phyloP scores from a whole-genome alignment of 2,888 invertebrate species.

The Euclidia mi region DNA sequence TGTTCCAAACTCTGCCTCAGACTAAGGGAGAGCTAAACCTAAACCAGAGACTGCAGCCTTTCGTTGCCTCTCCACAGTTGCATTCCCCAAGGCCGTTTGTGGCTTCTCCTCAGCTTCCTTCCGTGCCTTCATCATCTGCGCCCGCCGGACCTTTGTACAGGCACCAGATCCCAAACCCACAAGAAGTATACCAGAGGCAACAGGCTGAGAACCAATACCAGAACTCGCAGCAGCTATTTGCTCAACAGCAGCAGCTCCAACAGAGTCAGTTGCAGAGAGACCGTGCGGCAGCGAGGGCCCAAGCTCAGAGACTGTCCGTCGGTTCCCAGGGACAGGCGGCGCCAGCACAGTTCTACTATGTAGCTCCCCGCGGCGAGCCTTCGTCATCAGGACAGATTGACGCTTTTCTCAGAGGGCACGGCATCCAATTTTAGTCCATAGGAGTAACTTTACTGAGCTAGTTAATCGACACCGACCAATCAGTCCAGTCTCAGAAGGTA shows the following conservation, averaged over 20 bases:
- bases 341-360: conserved; percentile 89
- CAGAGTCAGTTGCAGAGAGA: conserved; percentile 91
- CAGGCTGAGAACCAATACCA: conserved; percentile 90
- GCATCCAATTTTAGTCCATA: conserved; percentile 90
- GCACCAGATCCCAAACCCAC: conserved; percentile 84
- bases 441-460: conserved; percentile 65
- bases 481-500: conserved; percentile 53
- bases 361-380: conserved; percentile 88
- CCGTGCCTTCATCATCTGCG: conserved; percentile 72
- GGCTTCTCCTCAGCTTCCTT: conserved; percentile 90
- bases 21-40: conserved; percentile 92
- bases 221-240: conserved; percentile 91
- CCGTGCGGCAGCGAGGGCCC: conserved; percentile 87
- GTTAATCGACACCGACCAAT: conserved; percentile 70
- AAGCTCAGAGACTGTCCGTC: conserved; percentile 78
- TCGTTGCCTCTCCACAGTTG: conserved; percentile 91
- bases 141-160: conserved; percentile 85
- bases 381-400: conserved; percentile 93
- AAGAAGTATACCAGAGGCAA: conserved; percentile 90
- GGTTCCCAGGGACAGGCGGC: conserved; percentile 75
- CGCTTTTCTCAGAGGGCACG: conserved; percentile 94
- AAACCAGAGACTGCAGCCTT: conserved; percentile 94
- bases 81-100: conserved; percentile 87
- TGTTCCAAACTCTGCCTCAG: conserved; percentile 94
- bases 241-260: conserved; percentile 92